Evolutionary conservation across 2,113 vertebrate species (phyloP), one percentile per base, ranked within the genome.

Genomic region (Oostethus manadensis): DNA sequence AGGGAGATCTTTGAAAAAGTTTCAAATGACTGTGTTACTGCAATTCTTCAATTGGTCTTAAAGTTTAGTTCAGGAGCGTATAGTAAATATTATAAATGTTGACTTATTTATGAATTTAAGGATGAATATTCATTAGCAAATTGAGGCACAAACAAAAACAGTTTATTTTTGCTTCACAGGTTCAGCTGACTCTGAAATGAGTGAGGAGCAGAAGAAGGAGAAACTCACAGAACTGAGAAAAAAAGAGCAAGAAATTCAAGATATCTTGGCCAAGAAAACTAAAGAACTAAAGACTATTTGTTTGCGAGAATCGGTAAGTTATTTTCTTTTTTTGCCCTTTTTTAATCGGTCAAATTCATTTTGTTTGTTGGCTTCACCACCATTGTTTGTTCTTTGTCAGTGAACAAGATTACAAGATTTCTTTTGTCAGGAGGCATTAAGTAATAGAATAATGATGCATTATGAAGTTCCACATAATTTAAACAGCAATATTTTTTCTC

Each of bases 211-310:
- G 66, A 96, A 94, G 79, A 93, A 92, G 56, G 95, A 98, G 87
- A 98, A 96, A 73, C 93, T 98, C 0, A 81, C 87, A 2, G 95
- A 95, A 68, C 88, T 99, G 51, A 95, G 92, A 76, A 94, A 89
- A 70, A 98, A 94, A 68, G 94, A 96, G 65, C 92, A 93, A 53
- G 86, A 93, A 29, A 88, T 99, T 57, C 94, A 98, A 65, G 94
- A 96, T 53, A 90, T 93, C 8, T 89, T 99, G 57, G 77, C 90
- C 50, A 89, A 93, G 79, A 98, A 96, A 64, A 93, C 96, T 1
- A 92, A 95, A 45, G 97, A 98, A 67, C 90, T 99, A 64, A 97
- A 96, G 84, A 94, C 93, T 66, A 95, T 98, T 63, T 99, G 96
- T 60, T 58, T 96, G 72, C 89, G 96, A 7, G 97, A 99, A 66